Percentiles rank a stretch among this genome's conserved stretches.
These are phyloP conservation scores for Trisateles emortualis DNA, from an alignment of 2,888 invertebrate species.

Conservation along the genomic window DNA sequence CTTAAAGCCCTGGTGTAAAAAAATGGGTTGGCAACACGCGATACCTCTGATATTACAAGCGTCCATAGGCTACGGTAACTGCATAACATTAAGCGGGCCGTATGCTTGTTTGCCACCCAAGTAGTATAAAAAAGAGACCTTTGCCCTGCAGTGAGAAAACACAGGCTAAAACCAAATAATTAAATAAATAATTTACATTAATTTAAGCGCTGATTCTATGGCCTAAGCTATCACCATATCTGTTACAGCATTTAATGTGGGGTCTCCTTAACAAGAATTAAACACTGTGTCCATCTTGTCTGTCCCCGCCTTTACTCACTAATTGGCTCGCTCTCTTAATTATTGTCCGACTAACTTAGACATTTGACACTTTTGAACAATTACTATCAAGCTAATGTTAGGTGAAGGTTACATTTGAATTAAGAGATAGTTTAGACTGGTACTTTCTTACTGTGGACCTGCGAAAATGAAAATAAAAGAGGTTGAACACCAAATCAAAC, in stretches of 20 bases:
- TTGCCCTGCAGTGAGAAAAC: too few relatives aligned
- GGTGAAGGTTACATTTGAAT: background rate
- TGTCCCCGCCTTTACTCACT: conserved; percentile 43
- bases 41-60: too few relatives aligned
- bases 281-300: conserved; percentile 62
- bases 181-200: background rate
- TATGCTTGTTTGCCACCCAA: too few relatives aligned
- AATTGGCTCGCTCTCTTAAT: conserved; percentile 23
- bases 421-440: background rate
- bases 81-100: too few relatives aligned
- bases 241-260: conserved; percentile 69
- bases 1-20: too few relatives aligned
- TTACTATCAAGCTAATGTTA: conserved; percentile 4
- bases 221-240: conserved; percentile 48
- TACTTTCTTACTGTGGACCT: too few relatives aligned
- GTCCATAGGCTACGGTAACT: too few relatives aligned
- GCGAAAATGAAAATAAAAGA: too few relatives aligned
- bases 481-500: too few relatives aligned
- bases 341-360: conserved; percentile 7
- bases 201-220: conserved; percentile 30
- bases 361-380: conserved; percentile 17
- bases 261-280: conserved; percentile 66
- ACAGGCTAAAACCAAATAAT: too few relatives aligned
- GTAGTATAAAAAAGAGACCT: too few relatives aligned
- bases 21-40: too few relatives aligned